Conservation (phyloP, 2,888 invertebrate genomes). For the Habrosyne pyritoides region DNA sequence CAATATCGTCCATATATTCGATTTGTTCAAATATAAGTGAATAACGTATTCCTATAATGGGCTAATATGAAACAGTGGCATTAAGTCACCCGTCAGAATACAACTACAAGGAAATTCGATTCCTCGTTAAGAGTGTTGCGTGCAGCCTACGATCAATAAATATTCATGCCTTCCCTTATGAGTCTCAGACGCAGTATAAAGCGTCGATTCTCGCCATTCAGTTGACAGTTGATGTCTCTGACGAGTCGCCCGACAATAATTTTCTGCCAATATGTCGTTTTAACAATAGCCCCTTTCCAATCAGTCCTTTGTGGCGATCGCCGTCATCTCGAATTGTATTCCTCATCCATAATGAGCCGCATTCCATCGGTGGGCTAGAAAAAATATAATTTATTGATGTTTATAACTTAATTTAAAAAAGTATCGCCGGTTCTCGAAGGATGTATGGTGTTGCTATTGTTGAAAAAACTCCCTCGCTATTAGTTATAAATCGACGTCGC, state of each 20-base stretch:
- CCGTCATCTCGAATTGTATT: not conserved
- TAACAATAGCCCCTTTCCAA: not conserved
- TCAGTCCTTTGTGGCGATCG: not conserved
- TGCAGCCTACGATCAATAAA: not conserved
- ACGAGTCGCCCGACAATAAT: conserved; percentile 20
- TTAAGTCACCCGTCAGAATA: conserved; percentile 1
- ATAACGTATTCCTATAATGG: not conserved
- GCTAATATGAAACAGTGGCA: not conserved
- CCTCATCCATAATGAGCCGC: not conserved
- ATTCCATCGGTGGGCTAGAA: not conserved
- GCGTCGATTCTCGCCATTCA: not conserved
- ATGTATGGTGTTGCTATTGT: conserved; percentile 3
- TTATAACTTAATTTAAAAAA: conserved; percentile 6
- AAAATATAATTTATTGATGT: not conserved
- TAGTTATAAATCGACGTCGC: conserved; percentile 1
- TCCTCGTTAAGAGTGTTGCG: not conserved
- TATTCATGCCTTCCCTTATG: not conserved
- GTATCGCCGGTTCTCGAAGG: not conserved
- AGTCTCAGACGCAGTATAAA: not conserved
- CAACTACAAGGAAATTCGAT: conserved; percentile 1
- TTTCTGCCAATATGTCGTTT: conserved; percentile 26
- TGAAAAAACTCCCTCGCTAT: not conserved
- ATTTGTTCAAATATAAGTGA: not conserved
- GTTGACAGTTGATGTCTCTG: conserved; percentile 5
- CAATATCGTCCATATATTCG: not conserved